Evolutionary conservation across 2,888 invertebrate species (phyloP).

Genomic region (Limnephilus marmoratus): DNA sequence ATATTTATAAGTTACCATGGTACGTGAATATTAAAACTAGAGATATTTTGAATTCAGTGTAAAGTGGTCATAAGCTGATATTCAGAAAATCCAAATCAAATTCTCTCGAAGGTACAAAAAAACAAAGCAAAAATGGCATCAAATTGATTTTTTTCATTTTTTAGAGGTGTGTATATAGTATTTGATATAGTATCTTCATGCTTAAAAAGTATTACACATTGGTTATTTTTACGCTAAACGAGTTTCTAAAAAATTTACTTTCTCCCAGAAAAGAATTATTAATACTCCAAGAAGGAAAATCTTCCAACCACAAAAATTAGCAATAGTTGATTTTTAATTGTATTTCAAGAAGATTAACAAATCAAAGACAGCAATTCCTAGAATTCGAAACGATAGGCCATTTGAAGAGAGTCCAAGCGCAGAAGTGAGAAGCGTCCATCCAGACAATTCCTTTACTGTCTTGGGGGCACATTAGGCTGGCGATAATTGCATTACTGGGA

Average conservation of each 20-base stretch:
- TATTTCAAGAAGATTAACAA: neutral
- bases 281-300: neutral
- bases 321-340: neutral
- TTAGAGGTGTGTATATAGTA: too few species aligned
- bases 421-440: slow-evolving; percentile 46
- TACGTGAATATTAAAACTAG: neutral
- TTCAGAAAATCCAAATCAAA: too few species aligned
- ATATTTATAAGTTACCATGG: neutral
- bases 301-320: neutral
- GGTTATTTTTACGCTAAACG: neutral
- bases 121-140: too few species aligned
- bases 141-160: too few species aligned
- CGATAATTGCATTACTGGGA: slow-evolving; percentile 66
- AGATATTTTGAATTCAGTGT: neutral
- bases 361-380: neutral
- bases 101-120: too few species aligned
- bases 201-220: too few species aligned
- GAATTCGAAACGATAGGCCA: neutral
- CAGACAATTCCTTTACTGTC: slow-evolving; percentile 51
- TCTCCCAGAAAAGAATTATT: neutral
- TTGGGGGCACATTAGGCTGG: slow-evolving; percentile 62
- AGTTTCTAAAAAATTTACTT: neutral
- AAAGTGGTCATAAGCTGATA: neutral
- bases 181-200: too few species aligned
- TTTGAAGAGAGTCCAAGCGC: neutral